phyloP scores from a whole-genome alignment of 1,140 invertebrate species.

The Andricus grossulariae region DNA sequence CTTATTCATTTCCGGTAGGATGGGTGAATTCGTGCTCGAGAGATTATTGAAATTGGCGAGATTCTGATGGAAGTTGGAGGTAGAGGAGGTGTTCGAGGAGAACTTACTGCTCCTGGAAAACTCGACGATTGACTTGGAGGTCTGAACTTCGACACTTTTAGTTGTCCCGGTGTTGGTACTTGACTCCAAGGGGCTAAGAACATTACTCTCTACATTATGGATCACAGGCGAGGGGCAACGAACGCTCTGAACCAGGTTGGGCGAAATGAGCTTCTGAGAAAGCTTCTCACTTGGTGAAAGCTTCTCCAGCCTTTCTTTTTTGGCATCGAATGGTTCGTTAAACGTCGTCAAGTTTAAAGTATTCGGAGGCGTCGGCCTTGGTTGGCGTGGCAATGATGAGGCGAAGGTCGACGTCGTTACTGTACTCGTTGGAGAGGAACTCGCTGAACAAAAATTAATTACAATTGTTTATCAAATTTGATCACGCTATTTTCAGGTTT shows the following conservation, averaged over 20 bases:
- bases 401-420: slow-evolving; percentile 67
- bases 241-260: slow-evolving; percentile 72
- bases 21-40: slow-evolving; percentile 58
- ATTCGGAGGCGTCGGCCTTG: slow-evolving; percentile 88
- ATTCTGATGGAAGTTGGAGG: slow-evolving; percentile 67
- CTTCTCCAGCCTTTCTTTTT: slow-evolving; percentile 61
- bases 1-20: slow-evolving; percentile 57
- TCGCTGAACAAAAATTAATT: slow-evolving; percentile 51
- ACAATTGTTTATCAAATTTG: background rate
- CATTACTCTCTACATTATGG: slow-evolving; percentile 76
- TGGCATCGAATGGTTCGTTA: slow-evolving; percentile 69
- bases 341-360: slow-evolving; percentile 83
- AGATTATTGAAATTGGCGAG: slow-evolving; percentile 65
- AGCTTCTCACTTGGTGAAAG: slow-evolving; percentile 68
- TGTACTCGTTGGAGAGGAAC: slow-evolving; percentile 64
- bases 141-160: slow-evolving; percentile 43
- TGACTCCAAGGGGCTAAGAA: slow-evolving; percentile 75
- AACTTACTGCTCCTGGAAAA: slow-evolving; percentile 62
- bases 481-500: background rate
- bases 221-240: slow-evolving; percentile 69
- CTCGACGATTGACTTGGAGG: slow-evolving; percentile 53
- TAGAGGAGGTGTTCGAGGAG: slow-evolving; percentile 48
- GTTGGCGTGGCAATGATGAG: slow-evolving; percentile 75
- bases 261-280: slow-evolving; percentile 70
- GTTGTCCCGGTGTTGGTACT: slow-evolving; percentile 49